Evolutionary conservation across 2,888 invertebrate genomes (phyloP), one percentile per base, ranked within the genome.

Genomic region (Linnaemya tessellans): DNA sequence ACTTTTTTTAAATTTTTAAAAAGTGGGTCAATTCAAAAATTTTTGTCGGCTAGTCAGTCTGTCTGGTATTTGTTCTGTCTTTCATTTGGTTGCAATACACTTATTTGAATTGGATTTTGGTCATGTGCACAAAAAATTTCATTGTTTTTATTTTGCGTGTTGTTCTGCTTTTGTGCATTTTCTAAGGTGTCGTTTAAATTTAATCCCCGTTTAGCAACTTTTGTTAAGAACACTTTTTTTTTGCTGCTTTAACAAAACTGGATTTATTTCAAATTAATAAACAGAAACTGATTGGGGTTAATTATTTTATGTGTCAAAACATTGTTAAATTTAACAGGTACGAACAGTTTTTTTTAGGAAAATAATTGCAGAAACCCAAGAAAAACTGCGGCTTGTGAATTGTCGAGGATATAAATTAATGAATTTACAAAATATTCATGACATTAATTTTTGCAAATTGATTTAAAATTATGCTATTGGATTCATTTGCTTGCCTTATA

Each of bases 21-120:
- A 82, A 71, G 77, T 82, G 51, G 82, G 82, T 83, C 82, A 83
- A 58, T 67, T 67, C 43, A 68, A 62, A 62, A 67, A 81, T 54
- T 60, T 38, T 41, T 73, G 54, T 68, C 64, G 43, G n/a, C 46
- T 22, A 11, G 43, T 43, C 46, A 10, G 58, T 60, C 9, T 38
- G 54, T 22, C 18, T 38, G 20, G 7, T 22, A 11, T 67, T 10
- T 13, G 49, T 41, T 43, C n/a, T 43, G 54, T 20, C 20, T 60
- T 13, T 25, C 15, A 18, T 22, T n/a, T 38, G 22, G 9, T n/a
- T 65, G 60, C 77, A 77, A 43, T n/a, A 18, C 4, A 46, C n/a
- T n/a, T n/a, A 5, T 68, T 60, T 51, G 20, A 20, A 54, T 71
- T 51, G 15, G 18, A 18, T 64, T 71, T 62, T 60, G 22, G 3